Evolutionary conservation across 2,113 vertebrate genomes (phyloP).

Genomic region (Eptesicus fuscus): DNA sequence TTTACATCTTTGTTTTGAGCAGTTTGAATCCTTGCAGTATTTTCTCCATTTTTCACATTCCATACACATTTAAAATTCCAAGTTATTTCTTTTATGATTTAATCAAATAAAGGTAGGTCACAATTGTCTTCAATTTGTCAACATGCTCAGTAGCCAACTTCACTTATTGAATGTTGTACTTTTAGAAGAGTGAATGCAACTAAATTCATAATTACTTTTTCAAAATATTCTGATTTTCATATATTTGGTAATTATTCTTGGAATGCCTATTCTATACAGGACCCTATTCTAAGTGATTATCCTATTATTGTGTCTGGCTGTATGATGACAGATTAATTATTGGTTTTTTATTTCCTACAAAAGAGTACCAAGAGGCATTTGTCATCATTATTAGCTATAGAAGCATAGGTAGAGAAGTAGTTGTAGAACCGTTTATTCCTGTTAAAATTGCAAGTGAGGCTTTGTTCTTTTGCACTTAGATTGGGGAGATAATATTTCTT

Average conservation of each 20-base stretch:
- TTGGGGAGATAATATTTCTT: background rate
- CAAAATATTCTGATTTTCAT: background rate
- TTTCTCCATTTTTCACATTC: background rate
- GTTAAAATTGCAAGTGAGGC: background rate
- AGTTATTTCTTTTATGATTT: background rate
- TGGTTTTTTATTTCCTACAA: conserved; percentile 11
- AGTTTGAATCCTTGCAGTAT: background rate
- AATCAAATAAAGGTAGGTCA: background rate
- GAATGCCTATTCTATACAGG: background rate
- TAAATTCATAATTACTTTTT: background rate
- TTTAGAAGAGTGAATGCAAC: background rate
- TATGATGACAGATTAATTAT: background rate
- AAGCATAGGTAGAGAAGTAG: background rate
- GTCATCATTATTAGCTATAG: background rate
- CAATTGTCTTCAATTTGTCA: background rate
- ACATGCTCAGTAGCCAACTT: background rate
- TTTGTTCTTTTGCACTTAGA: background rate
- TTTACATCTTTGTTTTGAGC: background rate
- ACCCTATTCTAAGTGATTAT: background rate
- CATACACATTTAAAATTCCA: background rate
- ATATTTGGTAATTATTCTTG: background rate
- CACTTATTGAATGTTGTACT: background rate
- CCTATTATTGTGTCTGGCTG: background rate
- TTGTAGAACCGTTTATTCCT: background rate
- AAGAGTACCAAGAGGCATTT: background rate